phyloP scores from a whole-genome alignment of 1,140 invertebrate genomes.

The Sipha flava region DNA sequence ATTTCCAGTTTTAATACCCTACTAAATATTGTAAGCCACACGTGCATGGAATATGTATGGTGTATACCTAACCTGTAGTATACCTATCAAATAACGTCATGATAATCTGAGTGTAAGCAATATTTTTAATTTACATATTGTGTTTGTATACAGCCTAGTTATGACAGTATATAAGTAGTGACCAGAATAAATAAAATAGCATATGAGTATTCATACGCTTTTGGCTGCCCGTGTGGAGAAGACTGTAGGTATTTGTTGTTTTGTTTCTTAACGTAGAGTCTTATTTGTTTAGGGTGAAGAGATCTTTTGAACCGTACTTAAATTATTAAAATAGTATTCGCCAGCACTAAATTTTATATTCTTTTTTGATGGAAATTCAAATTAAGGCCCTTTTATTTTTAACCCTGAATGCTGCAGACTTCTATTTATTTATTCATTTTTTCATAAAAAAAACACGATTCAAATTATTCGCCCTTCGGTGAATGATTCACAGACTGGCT shows the following conservation, averaged over 20 bases:
- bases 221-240: neutral
- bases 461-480: neutral
- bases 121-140: neutral
- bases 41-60: neutral
- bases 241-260: neutral
- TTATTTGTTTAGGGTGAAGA: neutral
- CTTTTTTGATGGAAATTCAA: neutral
- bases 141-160: neutral
- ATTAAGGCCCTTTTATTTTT: neutral
- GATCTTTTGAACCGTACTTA: neutral
- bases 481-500: constrained; percentile 20
- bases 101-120: neutral
- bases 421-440: constrained; percentile 31
- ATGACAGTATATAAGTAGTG: neutral
- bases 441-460: neutral
- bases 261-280: neutral
- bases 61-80: too few relatives aligned
- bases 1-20: constrained; percentile 5
- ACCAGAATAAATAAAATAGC: neutral
- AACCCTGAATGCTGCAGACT: neutral
- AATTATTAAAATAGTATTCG: constrained; percentile 18
- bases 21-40: neutral
- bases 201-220: neutral
- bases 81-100: neutral
- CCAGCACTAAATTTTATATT: neutral